Conservation (phyloP, 2,113 vertebrate species). For the Paralichthys olivaceus region DNA sequence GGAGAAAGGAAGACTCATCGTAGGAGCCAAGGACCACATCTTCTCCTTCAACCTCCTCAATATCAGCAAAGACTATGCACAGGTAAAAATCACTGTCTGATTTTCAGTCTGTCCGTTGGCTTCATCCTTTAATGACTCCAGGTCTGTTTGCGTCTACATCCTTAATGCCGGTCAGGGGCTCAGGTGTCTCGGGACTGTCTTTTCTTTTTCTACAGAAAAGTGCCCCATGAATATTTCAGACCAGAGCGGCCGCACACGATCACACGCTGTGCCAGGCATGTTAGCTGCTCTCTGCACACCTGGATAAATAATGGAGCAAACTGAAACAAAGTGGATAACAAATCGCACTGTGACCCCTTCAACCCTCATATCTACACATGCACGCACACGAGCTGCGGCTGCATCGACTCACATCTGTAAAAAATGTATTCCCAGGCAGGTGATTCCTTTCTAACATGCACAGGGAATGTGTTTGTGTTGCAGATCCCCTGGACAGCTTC, state of each 20-base stretch:
- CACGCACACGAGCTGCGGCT: slow-evolving; percentile 31
- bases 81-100: slow-evolving; percentile 81
- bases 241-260: slow-evolving; percentile 71
- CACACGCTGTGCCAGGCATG: slow-evolving; percentile 70
- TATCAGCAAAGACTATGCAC: slow-evolving; percentile 92
- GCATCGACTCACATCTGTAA: slow-evolving; percentile 26
- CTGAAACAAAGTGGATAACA: slow-evolving; percentile 81
- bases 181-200: slow-evolving; percentile 63
- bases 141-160: slow-evolving; percentile 34
- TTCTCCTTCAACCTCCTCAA: slow-evolving; percentile 97
- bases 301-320: slow-evolving; percentile 83
- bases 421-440: slow-evolving; percentile 9
- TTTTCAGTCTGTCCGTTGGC: slow-evolving; percentile 16
- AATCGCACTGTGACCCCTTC: slow-evolving; percentile 70
- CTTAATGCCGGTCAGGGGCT: slow-evolving; percentile 43
- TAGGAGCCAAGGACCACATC: slow-evolving; percentile 97
- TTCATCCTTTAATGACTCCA: slow-evolving; percentile 7
- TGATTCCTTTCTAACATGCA: slow-evolving; percentile 40
- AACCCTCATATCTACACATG: slow-evolving; percentile 44
- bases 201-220: slow-evolving; percentile 75
- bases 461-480: slow-evolving; percentile 60
- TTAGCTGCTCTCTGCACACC: slow-evolving; percentile 76
- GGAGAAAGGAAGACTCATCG: slow-evolving; percentile 92
- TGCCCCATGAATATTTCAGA: slow-evolving; percentile 80
- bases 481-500: slow-evolving; percentile 95